Base-by-base conservation (phyloP, 2,888 invertebrate species). In the Metacarcinus magister region DNA sequence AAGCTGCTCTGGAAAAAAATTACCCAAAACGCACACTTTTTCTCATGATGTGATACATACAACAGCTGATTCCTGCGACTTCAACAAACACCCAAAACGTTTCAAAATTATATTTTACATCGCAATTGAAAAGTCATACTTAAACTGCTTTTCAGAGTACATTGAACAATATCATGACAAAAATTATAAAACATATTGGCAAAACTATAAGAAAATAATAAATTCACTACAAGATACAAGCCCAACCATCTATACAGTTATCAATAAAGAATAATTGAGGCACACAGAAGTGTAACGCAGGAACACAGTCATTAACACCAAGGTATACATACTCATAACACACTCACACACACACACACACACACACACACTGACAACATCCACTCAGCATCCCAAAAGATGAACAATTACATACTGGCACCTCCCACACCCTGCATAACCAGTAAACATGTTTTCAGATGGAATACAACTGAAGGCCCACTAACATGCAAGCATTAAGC, bases 321-420 rank as follows among this genome's bases (percentile, higher is more conserved):
- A 48, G 48, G 87, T 87, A 10, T 23, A 87, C 87, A n/a, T 10
- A 87, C 87, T 10, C n/a, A 87, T 10, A 32, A 94, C 87, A 87
- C 87, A 93, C 93, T 32, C 75, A 67, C 75, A 67, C 67, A 93
- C 75, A 93, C 67, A 67, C 44, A 75, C 93, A 67, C 93, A 75
- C 75, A 60, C 75, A n/a, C 16, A 19, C 2, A 48, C 48, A 46
- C n/a, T 54, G 28, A 92, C n/a, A 92, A 23, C 60, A 32, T n/a
- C n/a, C 46, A 23, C 32, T 3, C 16, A 16, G n/a, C 39, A 89
- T 28, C 23, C 16, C 23, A 32, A 89, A n/a, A 16, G 89, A 44
- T 10, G 16, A 91, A 39, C 3, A 7, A 23, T 23, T 46, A 91
- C 13, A 91, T 48, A 92, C n/a, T 23, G 19, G n/a, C 46, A 46